phyloP scores from a whole-genome alignment of 2,113 vertebrate genomes.

The Odocoileus hemionus region DNA sequence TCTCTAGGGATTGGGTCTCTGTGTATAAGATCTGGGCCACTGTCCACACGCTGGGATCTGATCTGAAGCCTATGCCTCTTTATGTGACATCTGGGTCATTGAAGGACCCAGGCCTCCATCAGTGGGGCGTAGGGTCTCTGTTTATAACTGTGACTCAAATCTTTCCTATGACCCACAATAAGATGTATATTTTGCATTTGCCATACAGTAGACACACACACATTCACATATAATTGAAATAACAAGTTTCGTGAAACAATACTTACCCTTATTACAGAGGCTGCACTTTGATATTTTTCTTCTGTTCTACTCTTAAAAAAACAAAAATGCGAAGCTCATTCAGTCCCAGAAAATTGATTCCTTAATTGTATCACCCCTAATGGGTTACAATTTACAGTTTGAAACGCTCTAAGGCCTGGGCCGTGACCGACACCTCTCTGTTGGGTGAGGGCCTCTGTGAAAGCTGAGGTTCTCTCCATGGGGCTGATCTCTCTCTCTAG shows the following conservation, averaged over 20 bases:
- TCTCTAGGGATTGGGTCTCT: not conserved
- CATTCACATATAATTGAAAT: not conserved
- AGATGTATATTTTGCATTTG: not conserved
- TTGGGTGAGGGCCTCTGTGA: not conserved
- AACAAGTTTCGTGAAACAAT: not conserved
- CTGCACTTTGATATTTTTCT: not conserved
- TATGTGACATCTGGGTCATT: not conserved
- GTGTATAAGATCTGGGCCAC: not conserved
- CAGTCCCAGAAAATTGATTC: not conserved
- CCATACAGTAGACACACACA: not conserved
- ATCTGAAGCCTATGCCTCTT: not conserved
- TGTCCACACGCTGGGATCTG: not conserved
- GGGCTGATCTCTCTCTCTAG: not conserved
- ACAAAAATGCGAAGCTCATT: not conserved
- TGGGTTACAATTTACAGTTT: not conserved
- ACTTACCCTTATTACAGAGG: not conserved
- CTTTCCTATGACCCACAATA: not conserved
- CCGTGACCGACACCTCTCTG: not conserved
- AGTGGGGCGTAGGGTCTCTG: not conserved
- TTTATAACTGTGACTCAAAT: not conserved
- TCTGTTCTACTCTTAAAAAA: constrained; percentile 6
- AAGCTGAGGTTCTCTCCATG: not conserved
- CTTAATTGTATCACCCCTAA: not conserved
- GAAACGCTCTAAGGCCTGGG: not conserved
- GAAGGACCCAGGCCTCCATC: not conserved